phyloP scores from a whole-genome alignment of 2,113 vertebrate genomes.

The Helogale parvula region DNA sequence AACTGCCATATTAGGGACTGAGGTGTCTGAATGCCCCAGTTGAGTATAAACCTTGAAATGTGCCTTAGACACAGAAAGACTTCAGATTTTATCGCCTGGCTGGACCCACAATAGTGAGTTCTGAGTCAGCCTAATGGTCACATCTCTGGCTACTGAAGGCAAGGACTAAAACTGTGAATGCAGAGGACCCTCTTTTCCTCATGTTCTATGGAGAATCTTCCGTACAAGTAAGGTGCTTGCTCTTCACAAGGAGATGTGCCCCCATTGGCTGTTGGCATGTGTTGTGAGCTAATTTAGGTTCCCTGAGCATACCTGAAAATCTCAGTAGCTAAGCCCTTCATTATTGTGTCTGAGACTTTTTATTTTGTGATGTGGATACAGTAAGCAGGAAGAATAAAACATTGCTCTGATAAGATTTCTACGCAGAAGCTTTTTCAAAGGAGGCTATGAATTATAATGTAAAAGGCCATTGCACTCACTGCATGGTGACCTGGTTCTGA shows the following conservation, averaged over 20 bases:
- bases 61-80: not conserved
- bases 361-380: conserved; percentile 10
- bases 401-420: not conserved
- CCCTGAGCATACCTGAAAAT: not conserved
- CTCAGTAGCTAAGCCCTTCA: not conserved
- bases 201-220: not conserved
- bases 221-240: not conserved
- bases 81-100: not conserved
- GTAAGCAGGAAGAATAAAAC: conserved; percentile 44
- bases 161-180: not conserved
- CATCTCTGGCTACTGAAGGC: not conserved
- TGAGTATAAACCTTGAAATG: not conserved
- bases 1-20: not conserved
- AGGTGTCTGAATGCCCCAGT: not conserved
- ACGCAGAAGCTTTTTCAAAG: conserved; percentile 38
- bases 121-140: not conserved
- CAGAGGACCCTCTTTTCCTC: not conserved
- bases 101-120: not conserved
- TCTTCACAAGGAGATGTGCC: not conserved
- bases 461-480: not conserved
- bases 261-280: not conserved
- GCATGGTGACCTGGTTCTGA: not conserved
- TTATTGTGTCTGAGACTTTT: conserved; percentile 34
- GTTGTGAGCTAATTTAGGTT: not conserved
- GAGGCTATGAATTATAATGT: not conserved